Conservation (phyloP, 2,888 invertebrate species). For the Drosophila pullipes region DNA sequence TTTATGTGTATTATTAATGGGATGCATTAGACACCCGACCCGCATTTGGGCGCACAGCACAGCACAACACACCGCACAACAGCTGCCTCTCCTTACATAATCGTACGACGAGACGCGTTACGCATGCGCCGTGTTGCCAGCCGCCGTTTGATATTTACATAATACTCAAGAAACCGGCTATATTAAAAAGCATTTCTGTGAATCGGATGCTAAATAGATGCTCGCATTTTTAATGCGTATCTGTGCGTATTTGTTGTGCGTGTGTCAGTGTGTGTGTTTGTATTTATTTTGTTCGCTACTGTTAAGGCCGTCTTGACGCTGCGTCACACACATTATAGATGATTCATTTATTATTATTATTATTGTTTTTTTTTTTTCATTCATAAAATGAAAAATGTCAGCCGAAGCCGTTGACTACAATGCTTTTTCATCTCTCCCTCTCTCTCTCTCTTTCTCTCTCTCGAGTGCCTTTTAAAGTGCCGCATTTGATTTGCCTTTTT, state of each 20-base stretch:
- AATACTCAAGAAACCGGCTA: conserved; percentile 55
- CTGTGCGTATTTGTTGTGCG: conserved; percentile 26
- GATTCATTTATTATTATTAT: conserved; percentile 61
- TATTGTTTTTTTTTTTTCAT: conserved; percentile 52
- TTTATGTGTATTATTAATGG: conserved; percentile 43
- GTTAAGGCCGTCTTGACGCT: conserved; percentile 49
- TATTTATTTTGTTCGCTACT: conserved; percentile 46
- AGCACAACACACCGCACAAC: conserved; percentile 1
- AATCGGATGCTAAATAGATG: conserved; percentile 70
- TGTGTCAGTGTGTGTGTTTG: background rate
- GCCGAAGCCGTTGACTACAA: conserved; percentile 26
- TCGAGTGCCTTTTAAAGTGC: conserved; percentile 58
- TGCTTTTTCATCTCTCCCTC: conserved; percentile 21
- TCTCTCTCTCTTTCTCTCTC: conserved; percentile 12
- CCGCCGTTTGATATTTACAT: conserved; percentile 48
- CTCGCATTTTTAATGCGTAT: conserved; percentile 46
- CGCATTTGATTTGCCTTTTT: conserved; percentile 69
- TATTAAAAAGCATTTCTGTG: conserved; percentile 43
- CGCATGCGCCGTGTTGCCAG: conserved; percentile 58
- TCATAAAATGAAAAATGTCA: conserved; percentile 70
- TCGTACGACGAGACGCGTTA: conserved; percentile 43
- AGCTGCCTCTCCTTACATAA: conserved; percentile 45
- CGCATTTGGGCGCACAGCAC: conserved; percentile 21
- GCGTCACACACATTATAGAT: conserved; percentile 70
- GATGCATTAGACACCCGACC: conserved; percentile 36